Percentiles rank a stretch among this genome's conserved stretches.
These are phyloP conservation scores for Drosophila pseudoobscura DNA, from an alignment of 1,140 invertebrate genomes.

Conservation along the genomic window DNA sequence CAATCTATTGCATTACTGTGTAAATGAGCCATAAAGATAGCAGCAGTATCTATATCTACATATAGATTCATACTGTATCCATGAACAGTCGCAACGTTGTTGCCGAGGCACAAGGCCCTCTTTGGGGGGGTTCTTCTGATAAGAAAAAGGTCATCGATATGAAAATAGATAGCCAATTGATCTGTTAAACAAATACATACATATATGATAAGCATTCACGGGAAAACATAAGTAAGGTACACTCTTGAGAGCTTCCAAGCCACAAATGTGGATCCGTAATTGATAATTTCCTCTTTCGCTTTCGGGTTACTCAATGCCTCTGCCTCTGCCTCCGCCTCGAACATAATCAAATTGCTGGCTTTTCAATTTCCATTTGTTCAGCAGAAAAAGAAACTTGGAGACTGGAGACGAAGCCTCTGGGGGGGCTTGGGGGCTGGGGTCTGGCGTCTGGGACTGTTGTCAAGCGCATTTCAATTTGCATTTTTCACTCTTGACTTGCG, in stretches of 20 bases:
- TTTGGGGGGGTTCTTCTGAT: no score
- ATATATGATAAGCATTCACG: not conserved
- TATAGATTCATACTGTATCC: no score
- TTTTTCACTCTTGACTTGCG: constrained; percentile 23
- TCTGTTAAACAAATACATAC: not conserved
- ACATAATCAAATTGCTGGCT: constrained; percentile 26
- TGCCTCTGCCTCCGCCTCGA: not conserved
- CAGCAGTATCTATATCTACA: no score
- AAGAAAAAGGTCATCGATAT: no score
- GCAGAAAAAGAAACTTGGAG: constrained; percentile 34
- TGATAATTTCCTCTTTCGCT: constrained; percentile 28
- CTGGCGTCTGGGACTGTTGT: constrained; percentile 37
- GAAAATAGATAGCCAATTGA: no score
- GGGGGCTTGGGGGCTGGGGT: no score
- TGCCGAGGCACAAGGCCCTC: no score
- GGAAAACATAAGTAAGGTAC: not conserved
- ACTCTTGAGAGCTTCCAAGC: constrained; percentile 2
- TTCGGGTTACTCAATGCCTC: constrained; percentile 15
- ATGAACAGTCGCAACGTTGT: no score
- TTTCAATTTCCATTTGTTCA: constrained; percentile 51
- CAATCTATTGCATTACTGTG: no score
- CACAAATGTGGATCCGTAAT: constrained; percentile 25
- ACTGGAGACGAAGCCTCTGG: not conserved
- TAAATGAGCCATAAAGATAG: no score
- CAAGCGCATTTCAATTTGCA: constrained; percentile 53